A percentile compares a stretch with the other conserved stretches of the same genome.
Conservation (phyloP, 2,113 vertebrate genomes). For the Epinephelus cyanopodus region DNA sequence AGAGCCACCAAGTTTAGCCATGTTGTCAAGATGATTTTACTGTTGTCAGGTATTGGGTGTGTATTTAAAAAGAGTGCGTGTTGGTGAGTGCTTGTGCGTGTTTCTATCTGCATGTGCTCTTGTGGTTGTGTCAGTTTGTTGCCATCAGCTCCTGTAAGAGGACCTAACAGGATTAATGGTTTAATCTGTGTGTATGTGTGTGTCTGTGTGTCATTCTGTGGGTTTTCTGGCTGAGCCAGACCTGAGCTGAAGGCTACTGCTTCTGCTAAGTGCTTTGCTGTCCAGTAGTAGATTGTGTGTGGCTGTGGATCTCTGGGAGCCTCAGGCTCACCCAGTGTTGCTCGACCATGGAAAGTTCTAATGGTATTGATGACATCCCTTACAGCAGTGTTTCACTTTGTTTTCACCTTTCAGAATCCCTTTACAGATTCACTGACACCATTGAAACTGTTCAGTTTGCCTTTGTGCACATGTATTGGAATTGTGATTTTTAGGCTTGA, state of each 20-base stretch:
- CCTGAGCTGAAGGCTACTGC: slow-evolving; percentile 20
- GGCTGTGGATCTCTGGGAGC: slow-evolving; percentile 1
- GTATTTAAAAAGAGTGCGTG: slow-evolving; percentile 16
- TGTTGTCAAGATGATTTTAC: slow-evolving; percentile 17
- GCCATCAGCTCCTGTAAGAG: slow-evolving; percentile 66
- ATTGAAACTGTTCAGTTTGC: neutral
- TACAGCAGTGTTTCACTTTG: slow-evolving; percentile 11
- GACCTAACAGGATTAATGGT: slow-evolving; percentile 77
- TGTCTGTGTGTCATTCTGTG: slow-evolving; percentile 1
- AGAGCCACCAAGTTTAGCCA: slow-evolving; percentile 20
- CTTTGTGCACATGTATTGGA: neutral
- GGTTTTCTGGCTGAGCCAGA: slow-evolving; percentile 32
- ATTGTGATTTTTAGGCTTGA: neutral
- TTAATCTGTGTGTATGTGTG: slow-evolving; percentile 45
- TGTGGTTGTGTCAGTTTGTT: slow-evolving; percentile 53
- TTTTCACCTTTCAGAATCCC: neutral
- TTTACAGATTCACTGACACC: neutral
- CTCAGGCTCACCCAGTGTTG: neutral
- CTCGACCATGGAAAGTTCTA: slow-evolving; percentile 13
- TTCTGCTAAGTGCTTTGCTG: slow-evolving; percentile 4
- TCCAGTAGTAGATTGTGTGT: neutral
- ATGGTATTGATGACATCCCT: neutral
- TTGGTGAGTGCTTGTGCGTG: neutral
- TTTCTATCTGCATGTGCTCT: slow-evolving; percentile 57
- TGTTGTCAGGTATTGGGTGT: slow-evolving; percentile 19